Base-by-base conservation (phyloP, 2,888 invertebrate genomes). In the Stenodera caucasica region DNA sequence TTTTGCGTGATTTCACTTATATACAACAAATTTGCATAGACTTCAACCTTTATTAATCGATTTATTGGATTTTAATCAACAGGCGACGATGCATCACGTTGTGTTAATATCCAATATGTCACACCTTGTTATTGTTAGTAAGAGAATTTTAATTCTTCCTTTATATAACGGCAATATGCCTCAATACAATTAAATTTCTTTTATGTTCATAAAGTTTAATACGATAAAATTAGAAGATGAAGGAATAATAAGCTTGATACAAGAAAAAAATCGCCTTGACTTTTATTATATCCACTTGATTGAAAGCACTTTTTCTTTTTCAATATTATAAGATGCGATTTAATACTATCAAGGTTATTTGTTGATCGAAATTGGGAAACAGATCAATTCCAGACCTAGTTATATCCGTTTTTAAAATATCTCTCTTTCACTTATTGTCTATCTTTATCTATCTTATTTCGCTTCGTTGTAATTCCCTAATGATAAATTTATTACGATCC, bases 111-210 rank as follows among this genome's bases (percentile, higher is more conserved):
- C 49, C 15, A 40, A 56, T 56, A 53, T 52, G 55, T 56, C 60
- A 53, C 60, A 56, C 60, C 60, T 60, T 51, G 60, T 60, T 56
- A 60, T 60, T 60, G 60, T 60, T 23, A n/a, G 23, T 45, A 8
- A 15, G 29, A 60, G 40, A 59, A 59, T 35, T 32, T 21, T 56
- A 21, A 14, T 33, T 50, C 50, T 14, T n/a, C 14, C 2, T n/a
- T 37, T 37, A 1, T 14, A 32, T 14, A 21, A 57, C 2, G 49
- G 23, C 26, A 26, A 26, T 35, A 50, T n/a, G n/a, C 57, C 5
- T 29, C 45, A 57, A 52, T 57, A 53, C 21, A 37, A 52, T 52
- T 51, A 45, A 15, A 15, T 52, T 51, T 40, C 18, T 32, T 33
- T 30, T 53, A 29, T 35, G 49, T 18, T 49, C 45, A 29, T 57